Base-by-base conservation (phyloP, 2,113 vertebrate species). In the Phalacrocorax aristotelis region DNA sequence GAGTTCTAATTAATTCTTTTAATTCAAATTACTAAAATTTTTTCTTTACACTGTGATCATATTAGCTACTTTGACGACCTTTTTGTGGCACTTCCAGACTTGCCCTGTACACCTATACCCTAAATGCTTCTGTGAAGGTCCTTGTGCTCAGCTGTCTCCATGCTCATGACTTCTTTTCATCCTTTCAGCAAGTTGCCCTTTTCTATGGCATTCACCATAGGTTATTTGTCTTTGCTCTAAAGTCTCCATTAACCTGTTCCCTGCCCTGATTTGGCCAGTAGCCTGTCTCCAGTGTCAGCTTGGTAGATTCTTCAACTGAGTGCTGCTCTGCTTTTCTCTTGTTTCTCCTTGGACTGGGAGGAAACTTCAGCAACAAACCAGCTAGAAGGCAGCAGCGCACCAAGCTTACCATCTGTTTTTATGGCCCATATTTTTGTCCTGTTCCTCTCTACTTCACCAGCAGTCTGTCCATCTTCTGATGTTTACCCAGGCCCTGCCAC, bases 121-220 rank as follows among this genome's bases (percentile, higher is more conserved):
- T 18, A 80, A 65, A 38, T 17, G 40, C 40, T 78, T 66, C 69
- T 90, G 13, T 82, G 49, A 42, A 76, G 38, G 30, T 85, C 21
- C 4, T 46, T 78, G 30, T 69, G 26, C 48, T 84, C 48, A 11
- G 22, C 54, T 64, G 74, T 23, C 48, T 71, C 70, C 30, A 4
- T 82, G 42, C 30, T 58, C 27, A 1, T 13, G 46, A n/a, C 61
- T 79, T 74, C 8, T 60, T 55, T 15, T 13, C 21, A 69, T 88
- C 70, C 48, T 82, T 80, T 36, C 75, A 88, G 49, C 34, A 68
- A 51, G 46, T 60, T 79, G 14, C 42, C 19, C 32, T 52, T 91
- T 65, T 62, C n/a, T 77, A 0, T 82, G 52, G 19, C 29, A 42
- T 88, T 76, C 57, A 46, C 2, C 0, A 0, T n/a, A 29, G 58